Conservation (phyloP, 2,113 vertebrate species). For the Microtus ochrogaster region DNA sequence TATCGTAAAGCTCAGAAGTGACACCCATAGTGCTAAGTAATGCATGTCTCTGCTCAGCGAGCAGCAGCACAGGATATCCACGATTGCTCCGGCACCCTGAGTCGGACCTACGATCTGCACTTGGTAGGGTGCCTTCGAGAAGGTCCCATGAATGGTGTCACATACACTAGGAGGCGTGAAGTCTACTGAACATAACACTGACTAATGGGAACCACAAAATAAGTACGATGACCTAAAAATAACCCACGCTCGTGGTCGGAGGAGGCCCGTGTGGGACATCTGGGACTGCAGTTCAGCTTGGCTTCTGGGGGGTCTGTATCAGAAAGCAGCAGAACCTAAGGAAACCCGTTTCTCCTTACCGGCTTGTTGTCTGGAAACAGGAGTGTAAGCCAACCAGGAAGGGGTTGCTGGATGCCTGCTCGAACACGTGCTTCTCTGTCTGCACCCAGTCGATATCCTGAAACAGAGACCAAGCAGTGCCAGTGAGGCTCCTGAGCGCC, state of each 20-base stretch:
- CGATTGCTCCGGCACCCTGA: background rate
- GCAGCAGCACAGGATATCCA: background rate
- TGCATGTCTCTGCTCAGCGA: too few relatives aligned
- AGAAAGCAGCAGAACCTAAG: background rate
- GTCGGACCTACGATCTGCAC: fast-evolving
- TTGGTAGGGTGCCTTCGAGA: background rate
- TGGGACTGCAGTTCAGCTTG: background rate
- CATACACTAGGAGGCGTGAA: background rate
- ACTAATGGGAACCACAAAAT: background rate
- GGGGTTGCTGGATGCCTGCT: conserved; percentile 97
- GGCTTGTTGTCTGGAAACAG: conserved; percentile 99
- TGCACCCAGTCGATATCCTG: conserved; percentile 99
- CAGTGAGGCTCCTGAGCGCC: fast-evolving
- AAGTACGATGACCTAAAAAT: background rate
- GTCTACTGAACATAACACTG: background rate
- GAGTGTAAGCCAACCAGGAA: conserved; percentile 98
- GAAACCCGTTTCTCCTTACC: conserved; percentile 87
- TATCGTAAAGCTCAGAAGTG: background rate
- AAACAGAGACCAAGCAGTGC: conserved; percentile 73
- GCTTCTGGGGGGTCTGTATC: background rate
- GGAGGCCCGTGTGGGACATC: too few relatives aligned
- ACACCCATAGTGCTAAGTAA: fast-evolving
- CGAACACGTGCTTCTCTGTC: conserved; percentile 99
- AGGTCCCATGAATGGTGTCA: background rate
- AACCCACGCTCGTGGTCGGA: fast-evolving